phyloP scores from a whole-genome alignment of 2,888 invertebrate species.

The Hypolimnas misippus region DNA sequence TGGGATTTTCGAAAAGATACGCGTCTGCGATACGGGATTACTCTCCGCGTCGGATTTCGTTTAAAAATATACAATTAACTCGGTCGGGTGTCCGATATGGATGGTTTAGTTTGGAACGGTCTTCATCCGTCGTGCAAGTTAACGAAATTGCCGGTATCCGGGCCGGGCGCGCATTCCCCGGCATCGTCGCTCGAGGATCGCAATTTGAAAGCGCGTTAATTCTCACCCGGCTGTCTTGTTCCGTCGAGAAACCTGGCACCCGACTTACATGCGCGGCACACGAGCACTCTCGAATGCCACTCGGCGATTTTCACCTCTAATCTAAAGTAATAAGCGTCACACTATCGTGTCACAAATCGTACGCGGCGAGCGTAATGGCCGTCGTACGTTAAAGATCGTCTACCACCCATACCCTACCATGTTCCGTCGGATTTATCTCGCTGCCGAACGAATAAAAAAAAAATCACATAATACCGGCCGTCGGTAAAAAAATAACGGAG shows the following conservation, averaged over 20 bases:
- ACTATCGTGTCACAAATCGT: slow-evolving; percentile 15
- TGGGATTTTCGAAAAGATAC: slow-evolving; percentile 27
- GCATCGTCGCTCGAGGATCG: slow-evolving; percentile 41
- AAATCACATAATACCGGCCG: slow-evolving; percentile 47
- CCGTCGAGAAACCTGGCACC: slow-evolving; percentile 44
- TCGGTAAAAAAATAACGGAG: slow-evolving; percentile 53
- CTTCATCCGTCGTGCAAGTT: slow-evolving; percentile 38
- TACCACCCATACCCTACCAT: slow-evolving; percentile 43
- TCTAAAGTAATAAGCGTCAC: slow-evolving; percentile 14
- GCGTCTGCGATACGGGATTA: slow-evolving; percentile 4
- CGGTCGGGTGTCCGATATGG: slow-evolving; percentile 20
- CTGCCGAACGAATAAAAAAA: slow-evolving; percentile 58
- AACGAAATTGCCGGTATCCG: slow-evolving; percentile 44
- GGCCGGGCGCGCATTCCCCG: slow-evolving; percentile 37
- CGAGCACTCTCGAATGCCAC: slow-evolving; percentile 12
- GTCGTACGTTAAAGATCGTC: slow-evolving; percentile 37
- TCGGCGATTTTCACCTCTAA: slow-evolving; percentile 16
- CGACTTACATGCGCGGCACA: slow-evolving; percentile 33
- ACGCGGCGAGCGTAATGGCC: slow-evolving; percentile 14
- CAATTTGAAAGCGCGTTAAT: slow-evolving; percentile 54
- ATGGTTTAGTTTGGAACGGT: slow-evolving; percentile 30
- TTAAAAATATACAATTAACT: not conserved
- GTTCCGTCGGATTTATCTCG: slow-evolving; percentile 68
- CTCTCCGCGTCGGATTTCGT: not conserved
- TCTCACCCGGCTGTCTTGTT: slow-evolving; percentile 56